Base-by-base conservation (phyloP, 2,113 vertebrate species). In the Callionymus lyra region DNA sequence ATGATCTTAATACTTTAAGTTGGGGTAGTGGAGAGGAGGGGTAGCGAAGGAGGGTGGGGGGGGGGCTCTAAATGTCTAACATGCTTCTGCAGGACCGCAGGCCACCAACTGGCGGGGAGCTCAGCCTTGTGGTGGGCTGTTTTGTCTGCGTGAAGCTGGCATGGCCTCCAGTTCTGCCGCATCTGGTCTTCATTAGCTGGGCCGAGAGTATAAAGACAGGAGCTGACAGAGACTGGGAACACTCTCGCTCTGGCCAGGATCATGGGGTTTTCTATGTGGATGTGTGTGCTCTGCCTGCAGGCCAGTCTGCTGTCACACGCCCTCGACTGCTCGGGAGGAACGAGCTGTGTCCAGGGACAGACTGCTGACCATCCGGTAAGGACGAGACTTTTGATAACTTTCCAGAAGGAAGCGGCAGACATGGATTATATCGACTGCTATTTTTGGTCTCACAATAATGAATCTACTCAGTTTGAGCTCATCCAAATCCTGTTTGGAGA, bases 181-280 rank as follows among this genome's bases (percentile, higher is more conserved):
- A 85, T 86, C 82, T 86, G 84, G 63, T 82, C 68, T 72, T 70
- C 76, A 84, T 86, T 86, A 84, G 65, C 59, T 31, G 62, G 65
- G 79, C 59, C 59, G 78, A 74, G 77, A 70, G 74, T 84, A 86
- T 86, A 84, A 84, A 85, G 72, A 64, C 53, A 53, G 47, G 76
- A 64, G 68, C 78, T 64, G 64, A 76, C 70, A 51, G 66, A 35
- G 46, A 57, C 69, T 77, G 79, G 72, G 73, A 68, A 38, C 74
- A 82, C 67, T 78, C 50, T 52, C 43, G 49, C 61, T 59, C 56
- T 64, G 56, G 70, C 63, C 57, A 79, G 77, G 71, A 76, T 80
- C 74, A 84, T 86, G 81, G 79, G 68, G 46, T 74, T 75, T 61
- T 54, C 67, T 64, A 41, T 77, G 53, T 84, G 81, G 77, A 56